These are phyloP conservation scores for Amphipoea oculea DNA, from an alignment of 2,888 invertebrate genomes.

Conservation along the genomic window DNA sequence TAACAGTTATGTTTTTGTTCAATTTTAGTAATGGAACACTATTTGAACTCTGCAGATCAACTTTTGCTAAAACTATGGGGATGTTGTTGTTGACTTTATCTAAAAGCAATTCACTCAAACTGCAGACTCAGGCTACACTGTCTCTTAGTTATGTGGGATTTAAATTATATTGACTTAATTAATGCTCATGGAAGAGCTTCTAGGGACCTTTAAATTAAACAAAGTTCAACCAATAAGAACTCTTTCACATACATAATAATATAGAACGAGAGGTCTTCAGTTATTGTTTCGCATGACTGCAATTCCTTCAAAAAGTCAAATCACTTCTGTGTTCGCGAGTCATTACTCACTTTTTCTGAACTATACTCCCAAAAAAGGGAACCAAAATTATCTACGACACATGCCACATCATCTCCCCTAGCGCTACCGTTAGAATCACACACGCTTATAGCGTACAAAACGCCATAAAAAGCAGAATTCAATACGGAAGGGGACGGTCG, in stretches of 20 bases:
- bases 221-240: neutral
- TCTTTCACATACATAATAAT: neutral
- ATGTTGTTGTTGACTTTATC: neutral
- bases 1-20: neutral
- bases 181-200: neutral
- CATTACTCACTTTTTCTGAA: neutral
- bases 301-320: neutral
- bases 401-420: constrained; percentile 38
- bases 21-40: neutral
- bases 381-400: constrained; percentile 7
- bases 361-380: constrained; percentile 9
- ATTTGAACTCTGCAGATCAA: neutral
- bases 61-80: neutral
- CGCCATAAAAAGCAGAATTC: constrained; percentile 52
- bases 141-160: neutral
- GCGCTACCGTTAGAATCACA: constrained; percentile 42
- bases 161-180: neutral
- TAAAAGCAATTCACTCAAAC: neutral
- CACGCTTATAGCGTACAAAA: constrained; percentile 30
- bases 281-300: neutral
- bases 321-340: neutral
- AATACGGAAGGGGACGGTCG: constrained; percentile 49
- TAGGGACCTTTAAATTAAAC: constrained; percentile 5
- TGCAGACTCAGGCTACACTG: neutral
- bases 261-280: neutral